Conservation (phyloP, 2,113 vertebrate genomes). For the Lagopus muta region DNA sequence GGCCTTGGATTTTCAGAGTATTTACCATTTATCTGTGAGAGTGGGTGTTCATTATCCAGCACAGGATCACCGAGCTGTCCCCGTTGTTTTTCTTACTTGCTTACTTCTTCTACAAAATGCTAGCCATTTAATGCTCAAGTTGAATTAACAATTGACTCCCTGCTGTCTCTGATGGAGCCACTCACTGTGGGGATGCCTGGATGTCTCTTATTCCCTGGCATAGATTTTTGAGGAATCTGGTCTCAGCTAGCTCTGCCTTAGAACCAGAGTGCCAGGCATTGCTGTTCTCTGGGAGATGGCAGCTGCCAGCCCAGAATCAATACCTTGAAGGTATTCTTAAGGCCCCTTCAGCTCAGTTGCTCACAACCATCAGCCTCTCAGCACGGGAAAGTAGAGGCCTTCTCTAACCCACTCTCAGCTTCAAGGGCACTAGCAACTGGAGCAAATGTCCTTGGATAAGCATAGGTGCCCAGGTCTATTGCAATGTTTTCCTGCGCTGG, state of each 20-base stretch:
- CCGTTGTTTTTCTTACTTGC: background rate
- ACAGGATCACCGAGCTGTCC: background rate
- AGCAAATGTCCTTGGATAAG: background rate
- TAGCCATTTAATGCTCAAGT: background rate
- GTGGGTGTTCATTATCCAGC: background rate
- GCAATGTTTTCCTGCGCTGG: background rate
- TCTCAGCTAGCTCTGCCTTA: background rate
- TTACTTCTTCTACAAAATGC: background rate
- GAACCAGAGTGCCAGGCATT: background rate
- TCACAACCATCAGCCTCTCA: background rate
- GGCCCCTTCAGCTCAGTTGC: background rate
- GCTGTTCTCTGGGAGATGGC: background rate
- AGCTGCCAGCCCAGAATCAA: background rate
- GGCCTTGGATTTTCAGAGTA: background rate
- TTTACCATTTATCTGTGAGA: background rate
- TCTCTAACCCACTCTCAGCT: background rate
- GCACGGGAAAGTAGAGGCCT: background rate
- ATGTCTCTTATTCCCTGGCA: background rate
- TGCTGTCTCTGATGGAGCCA: background rate
- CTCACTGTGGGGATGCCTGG: background rate
- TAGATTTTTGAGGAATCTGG: background rate
- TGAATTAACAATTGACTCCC: background rate
- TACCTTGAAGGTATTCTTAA: background rate
- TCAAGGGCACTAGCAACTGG: background rate
- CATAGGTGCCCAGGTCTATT: rapidly evolving